A percentile compares a stretch with the other conserved stretches of the same genome.
Conservation (phyloP, 2,888 invertebrate genomes). For the Sinohyriopsis cumingii region DNA sequence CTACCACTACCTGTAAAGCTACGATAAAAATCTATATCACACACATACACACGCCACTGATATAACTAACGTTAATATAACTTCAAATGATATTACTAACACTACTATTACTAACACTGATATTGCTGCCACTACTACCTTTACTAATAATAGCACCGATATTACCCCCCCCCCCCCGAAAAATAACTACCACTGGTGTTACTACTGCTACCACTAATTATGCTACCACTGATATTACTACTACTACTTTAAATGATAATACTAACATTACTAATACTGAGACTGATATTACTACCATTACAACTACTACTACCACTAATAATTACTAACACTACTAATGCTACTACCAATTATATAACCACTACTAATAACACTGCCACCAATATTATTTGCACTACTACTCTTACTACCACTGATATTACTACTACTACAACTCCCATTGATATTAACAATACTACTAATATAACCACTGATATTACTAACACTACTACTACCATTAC, state of each 20-base stretch:
- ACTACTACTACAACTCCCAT: constrained; percentile 11
- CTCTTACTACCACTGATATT: constrained; percentile 5
- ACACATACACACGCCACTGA: background rate
- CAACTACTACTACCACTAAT: background rate
- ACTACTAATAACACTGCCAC: constrained; percentile 9
- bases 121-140: background rate
- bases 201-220: background rate
- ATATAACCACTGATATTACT: constrained; percentile 2
- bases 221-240: background rate
- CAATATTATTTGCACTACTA: constrained; percentile 1
- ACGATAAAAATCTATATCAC: no score
- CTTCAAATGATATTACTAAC: background rate
- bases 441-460: constrained; percentile 1
- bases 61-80: background rate
- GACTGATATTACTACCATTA: background rate
- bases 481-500: constrained; percentile 6
- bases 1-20: constrained; percentile 1
- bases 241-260: background rate
- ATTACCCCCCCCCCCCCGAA: background rate
- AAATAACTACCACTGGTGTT: background rate
- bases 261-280: background rate
- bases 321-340: background rate
- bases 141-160: background rate
- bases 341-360: constrained; percentile 14
- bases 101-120: background rate